phyloP scores from a whole-genome alignment of 1,140 invertebrate species.

The Drosophila sproati region DNA sequence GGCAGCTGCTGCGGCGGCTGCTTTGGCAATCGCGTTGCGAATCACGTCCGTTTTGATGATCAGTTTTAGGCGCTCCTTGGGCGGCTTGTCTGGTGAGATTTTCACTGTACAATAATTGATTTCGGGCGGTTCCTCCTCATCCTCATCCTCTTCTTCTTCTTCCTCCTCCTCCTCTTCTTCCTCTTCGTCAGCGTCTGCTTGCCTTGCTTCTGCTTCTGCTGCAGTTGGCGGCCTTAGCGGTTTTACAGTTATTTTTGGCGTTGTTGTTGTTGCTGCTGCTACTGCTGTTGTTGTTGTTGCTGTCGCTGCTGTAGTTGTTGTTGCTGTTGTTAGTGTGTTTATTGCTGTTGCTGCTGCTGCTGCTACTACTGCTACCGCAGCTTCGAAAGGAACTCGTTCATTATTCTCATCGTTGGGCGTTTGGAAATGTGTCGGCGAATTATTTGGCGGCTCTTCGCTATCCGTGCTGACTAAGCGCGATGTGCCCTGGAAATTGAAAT shows the following conservation, averaged over 20 bases:
- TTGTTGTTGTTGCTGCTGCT: constrained; percentile 33
- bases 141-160: constrained; percentile 71
- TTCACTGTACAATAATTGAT: constrained; percentile 84
- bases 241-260: constrained; percentile 80
- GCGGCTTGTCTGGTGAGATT: constrained; percentile 86
- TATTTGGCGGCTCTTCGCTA: constrained; percentile 85
- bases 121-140: constrained; percentile 82
- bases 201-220: constrained; percentile 7
- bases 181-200: constrained; percentile 17
- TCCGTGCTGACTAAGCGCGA: constrained; percentile 88
- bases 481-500: constrained; percentile 85
- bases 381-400: constrained; percentile 26
- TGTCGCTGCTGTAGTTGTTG: constrained; percentile 54
- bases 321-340: background rate
- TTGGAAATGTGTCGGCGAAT: constrained; percentile 57
- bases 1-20: constrained; percentile 65
- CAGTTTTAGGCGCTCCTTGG: constrained; percentile 80
- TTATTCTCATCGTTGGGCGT: constrained; percentile 10
- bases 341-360: background rate
- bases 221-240: constrained; percentile 62
- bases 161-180: constrained; percentile 56
- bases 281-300: constrained; percentile 61
- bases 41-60: constrained; percentile 84
- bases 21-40: constrained; percentile 79
- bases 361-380: constrained; percentile 44